phyloP scores from a whole-genome alignment of 2,113 vertebrate species.

The Serinus canaria region DNA sequence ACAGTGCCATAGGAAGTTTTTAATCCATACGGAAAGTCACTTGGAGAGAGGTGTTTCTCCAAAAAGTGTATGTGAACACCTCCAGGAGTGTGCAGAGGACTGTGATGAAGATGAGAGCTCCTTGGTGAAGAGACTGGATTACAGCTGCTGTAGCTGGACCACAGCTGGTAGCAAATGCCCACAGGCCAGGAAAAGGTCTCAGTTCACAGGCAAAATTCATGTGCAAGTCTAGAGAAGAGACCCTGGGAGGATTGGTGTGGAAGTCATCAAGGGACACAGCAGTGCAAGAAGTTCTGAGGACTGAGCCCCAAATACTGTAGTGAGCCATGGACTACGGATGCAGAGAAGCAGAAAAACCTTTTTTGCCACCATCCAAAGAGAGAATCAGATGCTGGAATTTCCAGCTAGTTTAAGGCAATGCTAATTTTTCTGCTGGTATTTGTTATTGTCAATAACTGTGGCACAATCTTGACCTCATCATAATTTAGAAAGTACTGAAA shows the following conservation, averaged over 20 bases:
- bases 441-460: neutral
- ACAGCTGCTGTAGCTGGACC: neutral
- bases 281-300: neutral
- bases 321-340: accelerated
- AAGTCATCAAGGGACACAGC: neutral
- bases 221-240: neutral
- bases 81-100: neutral
- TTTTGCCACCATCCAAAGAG: neutral
- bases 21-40: neutral
- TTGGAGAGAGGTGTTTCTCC: neutral
- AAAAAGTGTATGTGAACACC: accelerated
- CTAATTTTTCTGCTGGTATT: neutral
- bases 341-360: neutral
- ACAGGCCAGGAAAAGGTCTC: neutral
- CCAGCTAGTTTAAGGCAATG: neutral
- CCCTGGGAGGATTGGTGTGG: neutral
- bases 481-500: neutral
- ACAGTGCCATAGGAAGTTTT: neutral
- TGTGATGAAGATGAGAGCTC: neutral
- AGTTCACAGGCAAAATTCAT: neutral
- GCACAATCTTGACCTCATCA: neutral
- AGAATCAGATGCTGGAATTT: neutral
- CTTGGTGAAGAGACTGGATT: neutral
- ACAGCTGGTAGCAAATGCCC: neutral
- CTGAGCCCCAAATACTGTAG: neutral